Evolutionary conservation across 2,888 invertebrate genomes (phyloP), one percentile per base, ranked within the genome.

Genomic region (Oscheius sp.): DNA sequence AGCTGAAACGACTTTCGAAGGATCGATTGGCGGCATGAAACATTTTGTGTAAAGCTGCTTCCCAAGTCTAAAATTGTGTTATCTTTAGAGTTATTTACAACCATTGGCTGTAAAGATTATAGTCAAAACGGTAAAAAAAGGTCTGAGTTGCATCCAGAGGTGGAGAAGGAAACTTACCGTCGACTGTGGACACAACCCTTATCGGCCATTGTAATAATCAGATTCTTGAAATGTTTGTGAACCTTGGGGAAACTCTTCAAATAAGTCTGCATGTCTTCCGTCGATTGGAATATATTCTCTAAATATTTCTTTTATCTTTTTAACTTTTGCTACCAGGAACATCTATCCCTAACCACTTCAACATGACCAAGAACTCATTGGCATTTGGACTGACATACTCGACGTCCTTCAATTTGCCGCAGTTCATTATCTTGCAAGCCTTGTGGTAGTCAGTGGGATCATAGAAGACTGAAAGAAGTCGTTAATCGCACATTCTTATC

Each of bases 361-460:
- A 71, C 72, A 73, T 75, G 64, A 63, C 34, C 50, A 69, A 39
- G 53, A 78, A 78, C 53, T 82, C 82, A 57, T 76, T 73, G 15
- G 73, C 70, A 50, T 82, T 82, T 31, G 82, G 82, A 15, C 72
- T 58, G 8, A 81, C 55, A 6, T 68, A 52, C 2, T 65, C 63
- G 42, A 75, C 67, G 0, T 53, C 20, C 17, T 57, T 25, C 69
- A 79, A 74, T 12, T 80, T 81, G 3, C 76, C 71, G 1, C 78
- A 80, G 46, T 78, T 72, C 69, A 88, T 86, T 27, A 87, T 83
- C 68, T 88, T 88, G 1, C 65, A 42, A 6, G 87, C 87, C 70
- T 88, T 88, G 48, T 83, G 72, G 3, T 86, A 70, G 72, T 89
- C 88, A 3, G 89, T 87, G 0, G 89, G 88, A 57, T 89, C 89